phyloP scores from a whole-genome alignment of 2,888 invertebrate genomes.

The Mesorhabditis spiculigera region DNA sequence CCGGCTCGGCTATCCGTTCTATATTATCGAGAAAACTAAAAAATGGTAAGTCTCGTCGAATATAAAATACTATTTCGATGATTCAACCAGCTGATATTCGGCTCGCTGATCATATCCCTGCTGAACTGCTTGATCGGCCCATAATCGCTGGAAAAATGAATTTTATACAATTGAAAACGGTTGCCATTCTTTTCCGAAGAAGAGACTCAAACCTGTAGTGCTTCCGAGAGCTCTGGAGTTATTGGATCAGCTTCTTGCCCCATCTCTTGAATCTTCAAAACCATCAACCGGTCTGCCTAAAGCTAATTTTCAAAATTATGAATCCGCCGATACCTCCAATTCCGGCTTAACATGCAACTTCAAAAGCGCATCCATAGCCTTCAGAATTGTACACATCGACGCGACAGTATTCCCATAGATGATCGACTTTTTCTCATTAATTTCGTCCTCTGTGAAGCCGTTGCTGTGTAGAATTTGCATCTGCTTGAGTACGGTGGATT shows the following conservation, averaged over 20 bases:
- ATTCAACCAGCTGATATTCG: conserved; percentile 56
- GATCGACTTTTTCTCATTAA: conserved; percentile 52
- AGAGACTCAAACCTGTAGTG: conserved; percentile 17
- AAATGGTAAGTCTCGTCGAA: background rate
- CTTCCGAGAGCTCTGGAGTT: conserved; percentile 47
- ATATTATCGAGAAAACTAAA: conserved; percentile 55
- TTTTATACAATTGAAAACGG: too few relatives aligned
- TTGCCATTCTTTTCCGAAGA: background rate
- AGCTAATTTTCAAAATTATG: conserved; percentile 4
- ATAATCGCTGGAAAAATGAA: background rate
- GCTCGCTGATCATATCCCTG: conserved; percentile 56
- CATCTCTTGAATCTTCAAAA: conserved; percentile 45
- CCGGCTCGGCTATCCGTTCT: conserved; percentile 48
- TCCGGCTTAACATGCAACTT: background rate
- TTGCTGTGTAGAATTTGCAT: conserved; percentile 58
- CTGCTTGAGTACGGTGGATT: conserved; percentile 57
- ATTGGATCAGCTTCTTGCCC: conserved; percentile 51
- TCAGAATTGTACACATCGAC: conserved; percentile 54
- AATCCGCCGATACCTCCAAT: background rate
- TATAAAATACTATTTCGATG: conserved; percentile 51
- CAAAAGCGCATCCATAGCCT: conserved; percentile 53
- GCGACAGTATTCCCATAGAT: conserved; percentile 54
- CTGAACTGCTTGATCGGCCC: conserved; percentile 54
- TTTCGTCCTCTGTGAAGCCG: conserved; percentile 57
- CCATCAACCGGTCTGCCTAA: conserved; percentile 31